Evolutionary conservation across 37 sponge, comb jelly and placozoan species (phyloP), one percentile per base, ranked within the genome.

Genomic region (Oscarella lobularis): DNA sequence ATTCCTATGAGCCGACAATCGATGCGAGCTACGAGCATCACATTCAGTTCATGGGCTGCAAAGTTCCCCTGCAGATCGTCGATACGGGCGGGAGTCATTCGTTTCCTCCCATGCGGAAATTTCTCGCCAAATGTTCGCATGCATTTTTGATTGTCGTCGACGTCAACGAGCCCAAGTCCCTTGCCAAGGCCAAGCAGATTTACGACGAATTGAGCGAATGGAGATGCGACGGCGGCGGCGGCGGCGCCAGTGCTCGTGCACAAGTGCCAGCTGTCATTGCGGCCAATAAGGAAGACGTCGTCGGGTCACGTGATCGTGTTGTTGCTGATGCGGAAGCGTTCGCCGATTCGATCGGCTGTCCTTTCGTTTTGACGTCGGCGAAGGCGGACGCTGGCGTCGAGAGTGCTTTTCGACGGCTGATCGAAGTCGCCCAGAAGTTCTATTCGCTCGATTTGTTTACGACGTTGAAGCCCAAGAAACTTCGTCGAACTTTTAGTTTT

Each of bases 31-130:
- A 48, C 60, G 60, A 48, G 20, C 9, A 48, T 27, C 60, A 9
- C 20, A 20, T 48, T 9, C 14, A 20, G 14, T 9, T 48, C 60
- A 20, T 9, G 14, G 20, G 20, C 60, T 9, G 14, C 20, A 9
- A 20, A 9, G 60, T 48, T 27, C 60, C 9, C 9, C 9, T 48
- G 20, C 60, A 48, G 9, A 20, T 48, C 60, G 60, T 48, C 14
- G 60, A 48, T 20, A 48, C 60, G 14, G 60, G 60, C 20, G 60
- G 60, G 60, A 48, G 60, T 48, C 60, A 48, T 48, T 48, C 60
- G 60, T 48, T 48, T 48, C 60, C 60, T 27, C 14, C 60, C 60
- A 48, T 48, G 60, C 9, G 60, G 60, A 48, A 20, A 27, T 20
- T 48, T 48, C 60, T 48, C 14, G 60, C 60, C 20, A 9, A 20